Percentiles rank a stretch among this genome's conserved stretches.
phyloP scores from a whole-genome alignment of 2,888 invertebrate species.

The Apodemia mormo region DNA sequence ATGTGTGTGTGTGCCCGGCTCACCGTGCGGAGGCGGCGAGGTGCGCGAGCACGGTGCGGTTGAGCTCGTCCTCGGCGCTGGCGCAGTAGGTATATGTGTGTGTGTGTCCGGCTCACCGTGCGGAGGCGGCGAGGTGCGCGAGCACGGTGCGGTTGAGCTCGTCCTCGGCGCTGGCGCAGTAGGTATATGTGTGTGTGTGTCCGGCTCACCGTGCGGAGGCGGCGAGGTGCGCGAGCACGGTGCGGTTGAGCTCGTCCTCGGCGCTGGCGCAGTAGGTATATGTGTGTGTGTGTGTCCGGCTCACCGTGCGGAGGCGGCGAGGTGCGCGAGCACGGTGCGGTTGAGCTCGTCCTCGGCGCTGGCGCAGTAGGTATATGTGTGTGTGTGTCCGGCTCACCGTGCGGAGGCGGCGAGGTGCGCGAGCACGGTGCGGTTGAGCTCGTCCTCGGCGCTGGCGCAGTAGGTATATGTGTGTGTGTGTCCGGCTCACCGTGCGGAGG shows the following conservation, averaged over 20 bases:
- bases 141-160: conserved; percentile 88
- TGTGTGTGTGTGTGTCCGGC: too few species aligned
- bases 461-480: conserved; percentile 70
- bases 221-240: conserved; percentile 75
- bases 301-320: conserved; percentile 36
- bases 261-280: conserved; percentile 88
- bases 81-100: conserved; percentile 84
- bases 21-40: conserved; percentile 39
- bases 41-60: conserved; percentile 84
- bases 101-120: conserved; percentile 23
- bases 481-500: conserved; percentile 25
- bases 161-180: conserved; percentile 88
- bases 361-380: conserved; percentile 84
- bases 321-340: conserved; percentile 82
- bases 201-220: conserved; percentile 25
- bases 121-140: conserved; percentile 52
- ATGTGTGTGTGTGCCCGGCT: too few species aligned
- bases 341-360: conserved; percentile 91
- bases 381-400: conserved; percentile 20
- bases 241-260: conserved; percentile 90
- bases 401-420: conserved; percentile 52
- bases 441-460: conserved; percentile 89
- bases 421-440: conserved; percentile 87
- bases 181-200: conserved; percentile 58
- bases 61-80: conserved; percentile 89